A percentile compares a stretch with the other conserved stretches of the same genome.
These are phyloP conservation scores for Teleiodes luculella DNA, from an alignment of 2,888 invertebrate species.

Conservation along the genomic window DNA sequence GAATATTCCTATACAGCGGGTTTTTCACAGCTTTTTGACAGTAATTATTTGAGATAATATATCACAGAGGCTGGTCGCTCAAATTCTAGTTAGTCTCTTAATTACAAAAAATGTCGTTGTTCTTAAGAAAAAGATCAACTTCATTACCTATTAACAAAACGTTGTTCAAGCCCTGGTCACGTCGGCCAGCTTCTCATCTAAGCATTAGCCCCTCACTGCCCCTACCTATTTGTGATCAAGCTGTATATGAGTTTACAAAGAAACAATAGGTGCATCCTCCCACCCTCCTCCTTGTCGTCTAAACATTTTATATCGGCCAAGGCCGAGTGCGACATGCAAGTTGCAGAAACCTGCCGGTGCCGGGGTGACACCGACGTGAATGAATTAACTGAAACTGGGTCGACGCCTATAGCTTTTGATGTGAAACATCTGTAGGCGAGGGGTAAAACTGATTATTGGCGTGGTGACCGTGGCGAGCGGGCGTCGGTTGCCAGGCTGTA, in stretches of 20 bases:
- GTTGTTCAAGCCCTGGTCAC: neutral
- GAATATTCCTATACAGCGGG: too few relatives aligned
- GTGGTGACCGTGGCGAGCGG: too few relatives aligned
- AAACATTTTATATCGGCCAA: constrained; percentile 70
- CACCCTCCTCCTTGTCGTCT: constrained; percentile 42
- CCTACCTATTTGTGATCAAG: neutral
- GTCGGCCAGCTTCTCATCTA: neutral
- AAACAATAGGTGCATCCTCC: constrained; percentile 57
- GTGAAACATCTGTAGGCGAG: too few relatives aligned
- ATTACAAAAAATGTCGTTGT: too few relatives aligned
- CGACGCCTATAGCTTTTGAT: neutral
- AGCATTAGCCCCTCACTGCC: neutral
- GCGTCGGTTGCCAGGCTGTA: too few relatives aligned
- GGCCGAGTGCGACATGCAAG: constrained; percentile 49
- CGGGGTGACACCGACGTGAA: neutral
- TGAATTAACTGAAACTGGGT: constrained; percentile 1
- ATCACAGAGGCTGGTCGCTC: too few relatives aligned
- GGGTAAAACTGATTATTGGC: too few relatives aligned
- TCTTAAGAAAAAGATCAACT: too few relatives aligned
- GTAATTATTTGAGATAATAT: too few relatives aligned
- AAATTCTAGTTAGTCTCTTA: too few relatives aligned
- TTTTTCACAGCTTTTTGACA: too few relatives aligned
- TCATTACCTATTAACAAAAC: too few relatives aligned
- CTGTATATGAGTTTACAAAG: constrained; percentile 31
- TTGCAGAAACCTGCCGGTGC: constrained; percentile 11